Base-by-base conservation (phyloP, 2,888 invertebrate genomes). In the Hypomecis punctinalis region DNA sequence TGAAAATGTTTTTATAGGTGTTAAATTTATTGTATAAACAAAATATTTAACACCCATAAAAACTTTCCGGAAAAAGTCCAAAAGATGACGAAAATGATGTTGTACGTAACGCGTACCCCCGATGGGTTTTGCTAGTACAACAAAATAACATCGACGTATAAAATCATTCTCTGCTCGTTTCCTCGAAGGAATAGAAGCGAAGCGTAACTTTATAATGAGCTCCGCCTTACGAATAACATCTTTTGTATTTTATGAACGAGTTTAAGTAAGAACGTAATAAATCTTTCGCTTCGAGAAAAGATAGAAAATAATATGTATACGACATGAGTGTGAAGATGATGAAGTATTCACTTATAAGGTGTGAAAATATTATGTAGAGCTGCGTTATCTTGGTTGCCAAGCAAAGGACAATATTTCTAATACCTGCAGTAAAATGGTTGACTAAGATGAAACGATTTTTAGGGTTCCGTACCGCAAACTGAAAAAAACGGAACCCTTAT, bases 151-250 rank as follows among this genome's bases (percentile, higher is more conserved):
- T 52, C 43, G 57, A 47, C 35, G 33, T 39, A 55, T 11, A 45
- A 59, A 49, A 40, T 64, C 48, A 65, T 65, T 52, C 42, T 60
- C 13, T 51, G 33, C 49, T 45, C 33, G 42, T 61, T 66, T 57
- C 40, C 47, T 35, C 35, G 33, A 68, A 61, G 58, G 52, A 65
- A 65, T 55, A 63, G 56, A 70, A 65, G 39, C 70, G 67, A 61
- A 77, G 78, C 75, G 74, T 75, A 73, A 67, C 67, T 73, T 80
- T 82, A 81, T 83, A 82, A 82, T 79, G 80, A 82, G 78, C 73
- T 61, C 66, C 71, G 63, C 11, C 69, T 72, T 69, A 75, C 61
- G 65, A 71, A 75, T 57, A 59, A 56, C 49, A 61, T 52, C 57
- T 61, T 61, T 64, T 63, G 55, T 66, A 54, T 48, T 55, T 62